Conservation (phyloP, 2,797 vertebrate genomes). For the Diplodus sargus region DNA sequence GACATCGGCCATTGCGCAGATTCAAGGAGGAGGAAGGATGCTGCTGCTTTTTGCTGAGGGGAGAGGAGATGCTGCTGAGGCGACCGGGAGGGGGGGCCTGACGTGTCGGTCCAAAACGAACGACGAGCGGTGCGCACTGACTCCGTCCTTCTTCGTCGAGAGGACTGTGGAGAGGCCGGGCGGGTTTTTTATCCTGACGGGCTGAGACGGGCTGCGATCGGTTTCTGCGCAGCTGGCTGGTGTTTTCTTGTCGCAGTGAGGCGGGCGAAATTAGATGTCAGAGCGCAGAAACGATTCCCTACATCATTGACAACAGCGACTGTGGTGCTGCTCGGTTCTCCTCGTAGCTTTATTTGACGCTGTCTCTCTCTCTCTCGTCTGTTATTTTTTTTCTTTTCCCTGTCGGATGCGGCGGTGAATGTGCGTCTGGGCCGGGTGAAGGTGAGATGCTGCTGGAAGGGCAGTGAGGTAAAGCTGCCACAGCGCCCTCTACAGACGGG, state of each 20-base stretch:
- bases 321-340: not conserved
- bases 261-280: constrained; percentile 57
- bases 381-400: constrained; percentile 2
- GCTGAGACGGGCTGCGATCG: not conserved
- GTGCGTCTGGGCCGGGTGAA: constrained; percentile 72
- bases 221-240: constrained; percentile 59
- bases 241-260: constrained; percentile 77
- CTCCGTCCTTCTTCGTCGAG: constrained; percentile 14
- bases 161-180: not conserved
- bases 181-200: constrained; percentile 19
- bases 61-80: constrained; percentile 65
- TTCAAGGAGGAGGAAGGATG: constrained; percentile 49
- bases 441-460: constrained; percentile 82
- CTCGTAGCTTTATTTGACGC: not conserved
- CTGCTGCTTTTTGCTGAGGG: constrained; percentile 42
- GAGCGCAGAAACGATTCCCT: constrained; percentile 57
- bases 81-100: constrained; percentile 42
- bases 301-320: constrained; percentile 68
- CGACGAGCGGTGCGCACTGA: constrained; percentile 15
- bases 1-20: constrained; percentile 90
- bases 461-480: constrained; percentile 69
- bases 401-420: constrained; percentile 43
- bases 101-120: constrained; percentile 36
- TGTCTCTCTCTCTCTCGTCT: not conserved
- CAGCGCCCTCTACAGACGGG: constrained; percentile 61